Evolutionary conservation across 2,113 vertebrate species (phyloP).

Genomic region (Zosterops hypoxanthus): DNA sequence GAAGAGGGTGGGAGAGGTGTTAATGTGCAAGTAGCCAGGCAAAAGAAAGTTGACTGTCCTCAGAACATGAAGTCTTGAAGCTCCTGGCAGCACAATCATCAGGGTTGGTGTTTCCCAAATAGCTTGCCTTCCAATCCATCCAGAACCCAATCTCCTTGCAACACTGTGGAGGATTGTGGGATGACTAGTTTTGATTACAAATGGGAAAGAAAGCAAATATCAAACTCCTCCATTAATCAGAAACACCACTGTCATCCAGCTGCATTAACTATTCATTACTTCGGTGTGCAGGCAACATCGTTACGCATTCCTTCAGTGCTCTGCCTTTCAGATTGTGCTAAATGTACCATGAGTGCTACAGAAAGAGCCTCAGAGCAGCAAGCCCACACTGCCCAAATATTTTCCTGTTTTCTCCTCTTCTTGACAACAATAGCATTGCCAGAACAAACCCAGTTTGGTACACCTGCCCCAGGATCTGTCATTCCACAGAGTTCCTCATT

Average conservation of each 20-base stretch:
- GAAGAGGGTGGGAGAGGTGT: accelerated
- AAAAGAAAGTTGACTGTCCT: neutral
- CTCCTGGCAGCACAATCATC: neutral
- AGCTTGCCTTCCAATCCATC: accelerated
- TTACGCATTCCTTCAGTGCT: neutral
- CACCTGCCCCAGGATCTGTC: neutral
- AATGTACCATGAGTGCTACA: neutral
- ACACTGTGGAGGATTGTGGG: neutral
- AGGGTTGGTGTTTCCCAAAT: neutral
- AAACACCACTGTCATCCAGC: neutral
- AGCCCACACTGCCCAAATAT: neutral
- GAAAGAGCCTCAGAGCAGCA: neutral
- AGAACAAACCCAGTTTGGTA: neutral
- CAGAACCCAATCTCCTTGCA: neutral
- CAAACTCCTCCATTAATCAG: neutral
- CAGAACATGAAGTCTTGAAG: neutral
- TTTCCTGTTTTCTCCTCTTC: neutral
- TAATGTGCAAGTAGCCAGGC: neutral
- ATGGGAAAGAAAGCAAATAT: constrained; percentile 13
- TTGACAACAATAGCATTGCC: neutral
- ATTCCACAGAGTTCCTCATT: neutral
- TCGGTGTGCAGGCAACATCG: accelerated
- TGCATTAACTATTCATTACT: constrained; percentile 16
- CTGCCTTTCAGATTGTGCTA: neutral
- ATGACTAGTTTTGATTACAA: neutral